phyloP scores from a whole-genome alignment of 2,113 vertebrate species.

The Cololabis saira region DNA sequence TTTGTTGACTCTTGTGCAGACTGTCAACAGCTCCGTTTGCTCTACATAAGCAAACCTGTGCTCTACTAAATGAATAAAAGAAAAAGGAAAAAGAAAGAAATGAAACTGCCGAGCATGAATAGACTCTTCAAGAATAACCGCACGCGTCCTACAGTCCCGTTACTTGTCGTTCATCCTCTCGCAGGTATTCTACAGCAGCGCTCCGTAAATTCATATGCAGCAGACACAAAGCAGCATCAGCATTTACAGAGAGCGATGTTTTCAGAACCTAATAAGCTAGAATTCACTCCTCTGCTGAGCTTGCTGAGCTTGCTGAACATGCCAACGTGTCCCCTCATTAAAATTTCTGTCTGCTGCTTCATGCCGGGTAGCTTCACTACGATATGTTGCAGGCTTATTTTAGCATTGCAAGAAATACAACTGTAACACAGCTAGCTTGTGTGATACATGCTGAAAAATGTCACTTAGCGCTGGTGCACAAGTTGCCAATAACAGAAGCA shows the following conservation, averaged over 20 bases:
- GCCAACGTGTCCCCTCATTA: background rate
- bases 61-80: too few species aligned
- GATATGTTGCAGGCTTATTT: background rate
- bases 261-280: conserved; percentile 10
- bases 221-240: conserved; percentile 10
- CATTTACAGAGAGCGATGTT: background rate
- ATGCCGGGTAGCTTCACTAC: background rate
- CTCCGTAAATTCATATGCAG: background rate
- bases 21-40: background rate
- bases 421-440: background rate
- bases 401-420: background rate
- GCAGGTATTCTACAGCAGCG: background rate
- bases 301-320: conserved; percentile 7
- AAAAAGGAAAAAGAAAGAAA: too few species aligned
- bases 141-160: background rate
- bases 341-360: background rate
- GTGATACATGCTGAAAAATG: too few species aligned
- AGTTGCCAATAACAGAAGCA: too few species aligned
- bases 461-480: too few species aligned
- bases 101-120: too few species aligned
- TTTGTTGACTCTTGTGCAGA: background rate
- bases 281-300: background rate
- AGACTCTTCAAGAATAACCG: too few species aligned
- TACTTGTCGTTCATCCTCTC: rapidly evolving
- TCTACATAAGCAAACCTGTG: too few species aligned